Evolutionary conservation across 2,888 invertebrate species (phyloP), one percentile per base, ranked within the genome.

Genomic region (Dinocampus coccinellae): DNA sequence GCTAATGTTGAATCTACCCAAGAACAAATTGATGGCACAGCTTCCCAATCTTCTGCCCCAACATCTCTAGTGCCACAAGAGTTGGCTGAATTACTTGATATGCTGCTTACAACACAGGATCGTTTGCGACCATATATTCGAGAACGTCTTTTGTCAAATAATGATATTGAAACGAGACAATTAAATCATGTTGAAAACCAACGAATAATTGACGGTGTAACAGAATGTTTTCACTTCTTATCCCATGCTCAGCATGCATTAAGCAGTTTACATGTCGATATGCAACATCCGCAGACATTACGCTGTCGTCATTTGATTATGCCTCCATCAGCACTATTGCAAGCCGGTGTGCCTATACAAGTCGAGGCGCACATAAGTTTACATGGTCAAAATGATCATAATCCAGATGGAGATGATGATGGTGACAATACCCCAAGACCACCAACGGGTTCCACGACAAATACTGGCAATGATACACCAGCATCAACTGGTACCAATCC

Each of bases 201-300:
- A 85, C 90, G 91, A 13, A 88, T 92, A 52, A 92, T 93, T 75
- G 93, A 94, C 81, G 89, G 93, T 66, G 93, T 95, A 0, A 93
- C 94, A 0, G 94, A 95, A 85, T 90, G 94, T 26, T 89, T 97
- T 82, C 98, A 98, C 85, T 93, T 92, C 77, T 89, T 97, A 79
- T 92, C 96, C 1, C 98, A 98, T 83, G 94, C 95, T 1, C 95
- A 94, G 87, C 98, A 98, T 84, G 93, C 94, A 0, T 89, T 96
- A 60, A 97, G 97, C 81, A 97, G 98, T 84, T 91, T 97, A 61
- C 93, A 93, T 85, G 90, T 95, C 60, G 92, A 94, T 81, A 90
- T 94, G 74, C 89, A 90, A 34, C 90, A 91, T 77, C 89, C 91
- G 0, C 89, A 95, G 72, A 90, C 91, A 73, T 89, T 95, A 53